A percentile compares a stretch with the other conserved stretches of the same genome.
Conservation (phyloP, 2,113 vertebrate genomes). For the Tichodroma muraria region DNA sequence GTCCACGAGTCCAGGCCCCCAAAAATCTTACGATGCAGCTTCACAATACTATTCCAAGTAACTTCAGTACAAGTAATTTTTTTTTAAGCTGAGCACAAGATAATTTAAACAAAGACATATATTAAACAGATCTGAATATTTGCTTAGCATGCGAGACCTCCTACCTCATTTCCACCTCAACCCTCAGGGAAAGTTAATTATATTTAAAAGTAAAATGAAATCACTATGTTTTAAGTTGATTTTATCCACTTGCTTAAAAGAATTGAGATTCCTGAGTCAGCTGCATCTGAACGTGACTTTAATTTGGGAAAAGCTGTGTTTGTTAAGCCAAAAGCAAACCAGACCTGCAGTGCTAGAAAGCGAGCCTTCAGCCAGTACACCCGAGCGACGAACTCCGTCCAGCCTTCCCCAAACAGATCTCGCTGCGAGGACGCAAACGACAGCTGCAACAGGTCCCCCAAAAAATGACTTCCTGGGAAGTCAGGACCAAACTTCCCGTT, state of each 20-base stretch:
- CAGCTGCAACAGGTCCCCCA: conserved; percentile 86
- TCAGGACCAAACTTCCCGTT: conserved; percentile 77
- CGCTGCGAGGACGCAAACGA: conserved; percentile 87
- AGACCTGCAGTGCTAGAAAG: conserved; percentile 87
- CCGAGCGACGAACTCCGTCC: conserved; percentile 85
- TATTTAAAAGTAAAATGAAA: neutral
- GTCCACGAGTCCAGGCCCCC: fast-evolving
- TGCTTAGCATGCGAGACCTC: neutral
- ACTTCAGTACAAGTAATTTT: neutral
- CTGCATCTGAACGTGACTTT: neutral
- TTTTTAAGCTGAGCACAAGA: neutral
- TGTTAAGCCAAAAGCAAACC: neutral
- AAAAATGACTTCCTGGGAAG: conserved; percentile 84
- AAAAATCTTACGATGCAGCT: neutral
- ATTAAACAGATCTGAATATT: neutral
- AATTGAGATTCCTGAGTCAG: neutral
- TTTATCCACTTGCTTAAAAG: neutral
- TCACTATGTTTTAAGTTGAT: neutral
- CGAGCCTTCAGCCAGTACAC: conserved; percentile 96
- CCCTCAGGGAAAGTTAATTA: neutral
- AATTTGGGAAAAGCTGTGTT: neutral
- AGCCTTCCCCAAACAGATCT: conserved; percentile 85
- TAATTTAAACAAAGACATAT: neutral
- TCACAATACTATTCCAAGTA: neutral
- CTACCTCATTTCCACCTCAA: neutral